A percentile compares a stretch with the other conserved stretches of the same genome.
Conservation (phyloP, 2,797 vertebrate species). For the Mareca penelope region DNA sequence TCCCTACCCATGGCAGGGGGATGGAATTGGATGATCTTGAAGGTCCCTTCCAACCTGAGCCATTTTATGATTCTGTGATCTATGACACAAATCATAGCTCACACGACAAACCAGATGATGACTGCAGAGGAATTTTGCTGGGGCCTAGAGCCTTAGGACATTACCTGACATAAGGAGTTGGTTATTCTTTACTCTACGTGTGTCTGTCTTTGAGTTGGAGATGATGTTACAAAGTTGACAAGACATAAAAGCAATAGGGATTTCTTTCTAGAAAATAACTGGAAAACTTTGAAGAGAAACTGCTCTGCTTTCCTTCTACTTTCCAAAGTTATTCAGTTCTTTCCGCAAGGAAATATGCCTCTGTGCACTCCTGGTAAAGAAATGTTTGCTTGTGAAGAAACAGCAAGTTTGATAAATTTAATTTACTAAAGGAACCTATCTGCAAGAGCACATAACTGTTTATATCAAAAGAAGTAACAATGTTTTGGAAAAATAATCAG, state of each 20-base stretch:
- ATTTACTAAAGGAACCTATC: not conserved
- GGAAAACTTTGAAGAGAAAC: not conserved
- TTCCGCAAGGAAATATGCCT: not conserved
- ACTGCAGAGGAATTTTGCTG: not conserved
- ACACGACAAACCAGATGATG: not conserved
- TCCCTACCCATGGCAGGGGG: no score
- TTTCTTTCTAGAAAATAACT: not conserved
- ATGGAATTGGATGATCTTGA: no score
- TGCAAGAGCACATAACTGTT: not conserved
- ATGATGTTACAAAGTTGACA: not conserved
- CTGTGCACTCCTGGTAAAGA: not conserved
- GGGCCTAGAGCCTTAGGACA: not conserved
- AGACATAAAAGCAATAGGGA: not conserved
- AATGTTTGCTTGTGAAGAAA: not conserved
- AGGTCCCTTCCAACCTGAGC: no score
- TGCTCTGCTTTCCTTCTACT: not conserved
- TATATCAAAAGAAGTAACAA: not conserved
- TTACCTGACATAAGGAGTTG: not conserved
- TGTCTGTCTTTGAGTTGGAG: not conserved
- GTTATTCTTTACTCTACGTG: not conserved
- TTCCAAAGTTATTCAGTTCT: not conserved
- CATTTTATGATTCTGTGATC: no score
- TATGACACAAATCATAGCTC: not conserved
- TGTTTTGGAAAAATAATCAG: constrained; percentile 4
- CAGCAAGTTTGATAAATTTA: not conserved